A percentile compares a stretch with the other conserved stretches of the same genome.
Conservation (phyloP, 2,797 vertebrate genomes). For the Sebastes ruberrimus region DNA sequence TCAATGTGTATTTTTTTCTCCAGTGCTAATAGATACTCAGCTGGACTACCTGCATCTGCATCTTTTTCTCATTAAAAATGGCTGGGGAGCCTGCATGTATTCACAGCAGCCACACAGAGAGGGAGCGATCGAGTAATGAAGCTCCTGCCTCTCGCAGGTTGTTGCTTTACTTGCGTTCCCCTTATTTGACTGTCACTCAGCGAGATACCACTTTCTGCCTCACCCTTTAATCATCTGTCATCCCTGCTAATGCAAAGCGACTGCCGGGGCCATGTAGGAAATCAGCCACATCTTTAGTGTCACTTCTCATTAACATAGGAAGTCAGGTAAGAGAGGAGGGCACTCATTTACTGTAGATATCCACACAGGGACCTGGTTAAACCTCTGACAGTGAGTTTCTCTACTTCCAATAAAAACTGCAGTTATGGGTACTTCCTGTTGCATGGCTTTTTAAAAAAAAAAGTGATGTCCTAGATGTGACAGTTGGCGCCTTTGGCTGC, state of each 20-base stretch:
- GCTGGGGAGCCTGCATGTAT: conserved; percentile 54
- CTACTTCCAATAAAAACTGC: neutral
- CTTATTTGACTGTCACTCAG: conserved; percentile 73
- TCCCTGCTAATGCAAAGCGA: conserved; percentile 75
- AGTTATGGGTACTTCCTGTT: neutral
- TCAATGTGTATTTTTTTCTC: conserved; percentile 16
- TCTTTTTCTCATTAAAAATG: conserved; percentile 77
- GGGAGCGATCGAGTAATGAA: conserved; percentile 52
- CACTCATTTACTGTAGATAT: conserved; percentile 37
- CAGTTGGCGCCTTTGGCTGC: conserved; percentile 24
- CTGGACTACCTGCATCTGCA: conserved; percentile 67
- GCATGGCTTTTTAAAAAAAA: neutral
- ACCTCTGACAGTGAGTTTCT: conserved; percentile 10
- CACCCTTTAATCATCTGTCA: conserved; percentile 67
- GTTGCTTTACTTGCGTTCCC: conserved; percentile 54
- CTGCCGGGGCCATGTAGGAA: conserved; percentile 71
- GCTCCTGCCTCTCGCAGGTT: conserved; percentile 61
- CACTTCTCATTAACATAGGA: conserved; percentile 72
- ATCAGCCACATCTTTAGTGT: conserved; percentile 80
- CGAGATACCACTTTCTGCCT: conserved; percentile 53
- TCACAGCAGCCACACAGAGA: conserved; percentile 49
- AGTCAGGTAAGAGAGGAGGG: conserved; percentile 59
- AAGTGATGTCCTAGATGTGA: neutral
- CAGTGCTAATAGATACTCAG: conserved; percentile 66
- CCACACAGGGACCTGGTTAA: conserved; percentile 20